Evolutionary conservation across 2,113 vertebrate species (phyloP), one percentile per base, ranked within the genome.

Genomic region (Limanda limanda): DNA sequence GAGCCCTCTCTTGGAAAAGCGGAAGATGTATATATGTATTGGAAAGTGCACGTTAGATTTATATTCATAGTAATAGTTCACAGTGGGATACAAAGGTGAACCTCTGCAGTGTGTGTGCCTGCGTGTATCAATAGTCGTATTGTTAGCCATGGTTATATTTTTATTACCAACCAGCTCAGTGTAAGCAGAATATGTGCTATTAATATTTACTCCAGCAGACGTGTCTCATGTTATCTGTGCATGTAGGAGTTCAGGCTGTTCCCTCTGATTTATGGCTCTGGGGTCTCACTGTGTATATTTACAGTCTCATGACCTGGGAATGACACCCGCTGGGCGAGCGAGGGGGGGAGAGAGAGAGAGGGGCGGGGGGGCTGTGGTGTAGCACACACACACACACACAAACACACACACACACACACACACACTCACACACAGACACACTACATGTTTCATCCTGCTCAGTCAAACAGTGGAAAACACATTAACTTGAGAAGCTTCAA

Each of bases 251-350:
- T 52, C 54, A 3, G 20, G 55, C 84, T 94, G 94, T 88, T 83
- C 51, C 1, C 77, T 73, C 67, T 96, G 96, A 97, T 98, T 97
- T 97, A 98, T 95, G 94, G 88, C 92, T 92, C 88, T 81, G 93
- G 94, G 76, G 93, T 95, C 94, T 89, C 75, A 67, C 93, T 91
- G 89, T 95, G 96, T 97, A 95, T 98, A 97, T 97, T 98, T 98
- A 97, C 96, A 98, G 96, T 97, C 96, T 96, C 95, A 93, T 97
- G 97, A 97, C 97, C 97, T 94, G 95, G 94, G 95, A 94, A 95
- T 89, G 87, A 92, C 91, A 92, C 90, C 84, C 95, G 88, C 92
- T 75, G 74, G 94, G 93, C 95, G 91, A 94, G 90, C 88, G 87
- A 92, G 94, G 92, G 88, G 92, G 94, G 94, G 92, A 89, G 93